Base-by-base conservation (phyloP, 2,797 vertebrate species). In the Naso thynnoides region DNA sequence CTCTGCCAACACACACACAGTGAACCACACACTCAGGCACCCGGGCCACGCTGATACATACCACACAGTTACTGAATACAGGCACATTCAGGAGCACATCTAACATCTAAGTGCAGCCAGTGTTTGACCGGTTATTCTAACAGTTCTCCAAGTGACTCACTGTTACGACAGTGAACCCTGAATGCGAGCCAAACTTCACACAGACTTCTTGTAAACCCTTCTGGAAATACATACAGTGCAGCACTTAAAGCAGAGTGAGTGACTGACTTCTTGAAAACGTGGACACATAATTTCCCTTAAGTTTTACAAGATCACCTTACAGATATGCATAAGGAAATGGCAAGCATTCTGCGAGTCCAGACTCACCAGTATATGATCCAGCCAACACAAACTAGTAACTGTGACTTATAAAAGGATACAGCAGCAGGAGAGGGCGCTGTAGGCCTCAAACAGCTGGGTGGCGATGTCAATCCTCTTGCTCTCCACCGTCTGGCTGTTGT, bases 361-460 rank as follows among this genome's bases (percentile, higher is more conserved):
- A 19, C 19, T 29, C 23, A 39, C 5, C 14, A 9, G 18, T 36
- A 5, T 8, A 11, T 18, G 26, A 13, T 18, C 9, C 31, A 38
- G 21, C 19, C 49, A 26, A 8, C 23, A 56, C 13, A 41, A 24
- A 44, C 0, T 2, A 27, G 10, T 15, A 21, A 26, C 2, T 18
- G 4, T 13, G 49, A 68, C 59, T n/a, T 45, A 33, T 45, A 13
- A 41, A 96, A 98, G 96, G 98, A 99, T 99, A 99, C 98, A 99
- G 86, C 98, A 99, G 91, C 98, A 99, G 92, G 98, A 99, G 74
- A 99, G 96, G 70, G 98, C 98, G 66, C 98, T 99, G 93, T 99
- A 99, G 86, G 98, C 96, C 91, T 99, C 98, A 73, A 99, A 99
- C 79, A 99, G 95, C 91, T 98, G 97, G 9, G 95, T 97, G 24